phyloP scores from a whole-genome alignment of 2,888 invertebrate species.

The Euzophera pinguis region DNA sequence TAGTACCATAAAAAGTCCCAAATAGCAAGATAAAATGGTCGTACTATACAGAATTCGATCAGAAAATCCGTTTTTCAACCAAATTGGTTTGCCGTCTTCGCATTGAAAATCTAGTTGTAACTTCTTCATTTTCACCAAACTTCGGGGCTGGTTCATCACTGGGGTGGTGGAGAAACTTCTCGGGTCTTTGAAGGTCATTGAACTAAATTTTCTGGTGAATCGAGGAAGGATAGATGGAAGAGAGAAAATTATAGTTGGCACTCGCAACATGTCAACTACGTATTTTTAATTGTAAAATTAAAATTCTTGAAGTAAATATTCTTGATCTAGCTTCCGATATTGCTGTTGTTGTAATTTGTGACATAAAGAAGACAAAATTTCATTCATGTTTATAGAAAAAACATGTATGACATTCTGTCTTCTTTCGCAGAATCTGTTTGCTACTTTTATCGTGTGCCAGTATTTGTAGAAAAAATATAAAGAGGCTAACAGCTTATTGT shows the following conservation, averaged over 20 bases:
- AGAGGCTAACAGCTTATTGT: too few relatives aligned
- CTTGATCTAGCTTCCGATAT: too few relatives aligned
- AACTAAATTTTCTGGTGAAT: background rate
- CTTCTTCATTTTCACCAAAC: conserved; percentile 26
- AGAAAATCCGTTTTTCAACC: conserved; percentile 31
- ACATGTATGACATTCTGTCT: too few relatives aligned
- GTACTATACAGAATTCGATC: conserved; percentile 32
- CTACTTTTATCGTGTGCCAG: background rate
- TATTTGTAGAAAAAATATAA: too few relatives aligned
- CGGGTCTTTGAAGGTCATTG: background rate
- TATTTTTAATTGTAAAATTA: too few relatives aligned
- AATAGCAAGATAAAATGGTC: conserved; percentile 24
- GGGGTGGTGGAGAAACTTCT: background rate
- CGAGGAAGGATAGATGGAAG: too few relatives aligned
- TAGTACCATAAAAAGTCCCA: conserved; percentile 22
- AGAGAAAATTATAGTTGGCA: background rate
- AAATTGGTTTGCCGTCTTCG: conserved; percentile 37
- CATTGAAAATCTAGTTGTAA: conserved; percentile 36
- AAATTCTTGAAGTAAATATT: too few relatives aligned
- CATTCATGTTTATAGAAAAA: too few relatives aligned
- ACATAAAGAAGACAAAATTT: too few relatives aligned
- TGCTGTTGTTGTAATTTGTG: too few relatives aligned
- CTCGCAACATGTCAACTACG: background rate
- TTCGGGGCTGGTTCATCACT: background rate
- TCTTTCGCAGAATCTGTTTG: too few relatives aligned